Percentiles rank a stretch among this genome's conserved stretches.
These are phyloP conservation scores for Spheniscus mendiculus DNA, from an alignment of 2,113 vertebrate genomes.

Conservation along the genomic window DNA sequence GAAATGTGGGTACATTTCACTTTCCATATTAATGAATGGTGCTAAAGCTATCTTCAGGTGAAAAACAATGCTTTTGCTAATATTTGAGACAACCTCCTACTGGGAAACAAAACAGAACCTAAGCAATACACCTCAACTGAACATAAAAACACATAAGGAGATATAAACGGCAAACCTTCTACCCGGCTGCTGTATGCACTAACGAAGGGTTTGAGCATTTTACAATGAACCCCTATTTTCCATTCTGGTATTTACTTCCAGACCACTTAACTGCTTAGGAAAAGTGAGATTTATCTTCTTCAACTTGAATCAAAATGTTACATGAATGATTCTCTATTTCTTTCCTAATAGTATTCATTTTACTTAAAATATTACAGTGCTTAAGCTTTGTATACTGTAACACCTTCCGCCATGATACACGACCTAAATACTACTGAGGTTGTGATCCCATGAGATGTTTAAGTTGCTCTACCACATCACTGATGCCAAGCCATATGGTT, in stretches of 20 bases:
- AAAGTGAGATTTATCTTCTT: not conserved
- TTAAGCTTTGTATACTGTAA: not conserved
- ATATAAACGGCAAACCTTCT: not conserved
- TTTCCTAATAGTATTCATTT: not conserved
- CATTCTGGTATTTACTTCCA: not conserved
- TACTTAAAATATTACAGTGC: not conserved
- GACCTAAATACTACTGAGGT: not conserved
- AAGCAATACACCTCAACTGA: not conserved
- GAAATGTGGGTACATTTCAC: not conserved
- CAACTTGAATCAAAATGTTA: not conserved
- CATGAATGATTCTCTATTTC: not conserved
- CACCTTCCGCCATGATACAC: not conserved
- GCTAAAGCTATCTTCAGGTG: not conserved
- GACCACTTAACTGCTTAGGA: not conserved
- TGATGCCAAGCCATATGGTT: not conserved
- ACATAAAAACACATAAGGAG: not conserved
- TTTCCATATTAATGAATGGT: not conserved
- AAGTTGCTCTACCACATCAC: not conserved
- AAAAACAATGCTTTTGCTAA: not conserved
- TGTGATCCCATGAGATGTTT: not conserved
- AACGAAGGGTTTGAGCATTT: not conserved
- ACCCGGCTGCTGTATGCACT: not conserved
- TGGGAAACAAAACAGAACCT: not conserved
- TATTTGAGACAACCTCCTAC: not conserved
- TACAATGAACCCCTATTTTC: not conserved